These are phyloP conservation scores for Nomada ruficornis DNA, from an alignment of 2,888 invertebrate species.

Conservation along the genomic window DNA sequence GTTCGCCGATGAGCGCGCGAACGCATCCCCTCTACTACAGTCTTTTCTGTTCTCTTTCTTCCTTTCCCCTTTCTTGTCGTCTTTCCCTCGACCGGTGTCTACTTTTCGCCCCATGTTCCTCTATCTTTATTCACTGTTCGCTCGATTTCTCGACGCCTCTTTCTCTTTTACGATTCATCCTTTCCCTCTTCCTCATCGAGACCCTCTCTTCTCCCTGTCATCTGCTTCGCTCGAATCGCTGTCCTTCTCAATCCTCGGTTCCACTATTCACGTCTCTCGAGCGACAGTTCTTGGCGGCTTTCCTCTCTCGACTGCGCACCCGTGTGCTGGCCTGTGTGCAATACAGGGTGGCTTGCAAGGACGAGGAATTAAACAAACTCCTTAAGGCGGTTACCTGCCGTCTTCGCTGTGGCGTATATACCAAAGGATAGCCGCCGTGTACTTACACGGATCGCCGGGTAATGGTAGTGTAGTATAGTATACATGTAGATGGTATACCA, in stretches of 20 bases:
- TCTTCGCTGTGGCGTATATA: conserved; percentile 26
- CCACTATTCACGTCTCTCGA: conserved; percentile 39
- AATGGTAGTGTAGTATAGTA: conserved; percentile 1
- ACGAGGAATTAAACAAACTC: conserved; percentile 74
- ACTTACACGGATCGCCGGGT: conserved; percentile 8
- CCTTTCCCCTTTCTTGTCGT: conserved; percentile 45
- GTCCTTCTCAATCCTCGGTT: conserved; percentile 35
- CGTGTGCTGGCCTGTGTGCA: conserved; percentile 51
- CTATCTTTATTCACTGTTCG: conserved; percentile 49
- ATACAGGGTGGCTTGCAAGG: conserved; percentile 75
- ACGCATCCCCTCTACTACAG: conserved; percentile 56
- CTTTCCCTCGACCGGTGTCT: conserved; percentile 42
- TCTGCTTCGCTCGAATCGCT: conserved; percentile 33
- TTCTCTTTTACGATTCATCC: neutral
- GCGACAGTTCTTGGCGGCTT: conserved; percentile 52
- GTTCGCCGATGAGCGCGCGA: conserved; percentile 57
- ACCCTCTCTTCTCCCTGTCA: conserved; percentile 45
- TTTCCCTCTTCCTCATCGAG: conserved; percentile 15
- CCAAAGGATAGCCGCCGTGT: conserved; percentile 15
- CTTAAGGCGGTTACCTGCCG: conserved; percentile 73
- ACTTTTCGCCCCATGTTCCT: conserved; percentile 55
- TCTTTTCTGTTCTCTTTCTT: conserved; percentile 44
- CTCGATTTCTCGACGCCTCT: conserved; percentile 33
- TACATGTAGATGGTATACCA: neutral
- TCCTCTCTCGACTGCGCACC: conserved; percentile 48